phyloP scores from a whole-genome alignment of 2,113 vertebrate genomes.

The Psammodynastes pulverulentus region DNA sequence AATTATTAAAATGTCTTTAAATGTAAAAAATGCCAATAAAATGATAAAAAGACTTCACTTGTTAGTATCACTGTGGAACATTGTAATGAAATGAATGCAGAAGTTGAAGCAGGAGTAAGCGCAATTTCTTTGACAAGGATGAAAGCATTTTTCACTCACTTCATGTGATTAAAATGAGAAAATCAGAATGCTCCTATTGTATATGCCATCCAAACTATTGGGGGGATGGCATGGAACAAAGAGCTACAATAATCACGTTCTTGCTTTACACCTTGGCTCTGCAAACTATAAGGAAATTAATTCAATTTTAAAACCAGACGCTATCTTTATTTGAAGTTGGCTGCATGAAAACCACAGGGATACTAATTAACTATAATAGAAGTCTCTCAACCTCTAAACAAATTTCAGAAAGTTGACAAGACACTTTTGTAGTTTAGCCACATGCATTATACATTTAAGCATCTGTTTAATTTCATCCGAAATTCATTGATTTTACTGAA shows the following conservation, averaged over 20 bases:
- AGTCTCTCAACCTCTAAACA: slow-evolving; percentile 25
- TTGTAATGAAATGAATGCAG: background rate
- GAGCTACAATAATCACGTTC: background rate
- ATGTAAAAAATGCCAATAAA: background rate
- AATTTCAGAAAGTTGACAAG: slow-evolving; percentile 14
- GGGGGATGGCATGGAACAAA: background rate
- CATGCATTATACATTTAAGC: slow-evolving; percentile 23
- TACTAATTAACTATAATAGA: slow-evolving; percentile 25
- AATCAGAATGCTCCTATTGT: background rate
- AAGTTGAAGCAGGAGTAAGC: background rate
- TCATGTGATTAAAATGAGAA: background rate
- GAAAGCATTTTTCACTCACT: background rate
- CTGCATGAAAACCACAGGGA: slow-evolving; percentile 23
- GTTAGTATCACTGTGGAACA: background rate
- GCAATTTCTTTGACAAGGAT: background rate
- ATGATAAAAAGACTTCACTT: background rate
- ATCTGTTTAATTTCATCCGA: slow-evolving; percentile 18
- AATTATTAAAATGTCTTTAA: background rate
- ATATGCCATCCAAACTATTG: background rate
- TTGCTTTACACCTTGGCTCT: background rate
- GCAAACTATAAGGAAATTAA: background rate
- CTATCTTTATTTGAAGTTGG: slow-evolving; percentile 10
- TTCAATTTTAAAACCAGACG: slow-evolving; percentile 24
- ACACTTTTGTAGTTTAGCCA: slow-evolving; percentile 17
- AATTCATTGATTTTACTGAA: slow-evolving; percentile 9